phyloP scores from a whole-genome alignment of 2,797 vertebrate species.

The Octomys mimax region DNA sequence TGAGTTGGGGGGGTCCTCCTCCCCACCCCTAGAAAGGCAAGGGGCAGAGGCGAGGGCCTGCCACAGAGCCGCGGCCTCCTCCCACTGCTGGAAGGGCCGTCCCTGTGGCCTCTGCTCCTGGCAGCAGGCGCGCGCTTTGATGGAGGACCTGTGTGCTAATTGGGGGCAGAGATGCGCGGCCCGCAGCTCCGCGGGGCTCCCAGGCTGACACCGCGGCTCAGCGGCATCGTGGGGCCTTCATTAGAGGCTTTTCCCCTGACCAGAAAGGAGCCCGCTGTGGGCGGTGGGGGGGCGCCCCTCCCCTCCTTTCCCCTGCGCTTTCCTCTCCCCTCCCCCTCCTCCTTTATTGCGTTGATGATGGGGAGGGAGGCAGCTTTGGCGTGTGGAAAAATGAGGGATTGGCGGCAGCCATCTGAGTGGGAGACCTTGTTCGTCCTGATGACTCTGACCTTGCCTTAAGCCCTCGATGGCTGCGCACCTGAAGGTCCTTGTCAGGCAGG shows the following conservation, averaged over 20 bases:
- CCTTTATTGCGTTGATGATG: constrained; percentile 63
- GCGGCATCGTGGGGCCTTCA: constrained; percentile 87
- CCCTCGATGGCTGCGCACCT: background rate
- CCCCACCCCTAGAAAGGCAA: constrained; percentile 82
- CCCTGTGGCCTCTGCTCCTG: constrained; percentile 85
- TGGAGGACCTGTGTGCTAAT: constrained; percentile 91
- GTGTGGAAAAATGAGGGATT: constrained; percentile 38
- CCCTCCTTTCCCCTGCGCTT: background rate
- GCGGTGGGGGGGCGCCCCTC: constrained; percentile 16
- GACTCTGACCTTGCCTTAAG: constrained; percentile 70
- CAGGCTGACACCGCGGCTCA: constrained; percentile 87
- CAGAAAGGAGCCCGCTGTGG: constrained; percentile 84
- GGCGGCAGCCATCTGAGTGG: constrained; percentile 39
- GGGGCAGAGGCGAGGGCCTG: constrained; percentile 83
- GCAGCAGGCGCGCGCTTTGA: constrained; percentile 87
- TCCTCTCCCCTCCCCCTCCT: constrained; percentile 45
- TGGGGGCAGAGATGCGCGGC: constrained; percentile 89
- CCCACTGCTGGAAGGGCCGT: constrained; percentile 84
- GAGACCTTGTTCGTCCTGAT: background rate
- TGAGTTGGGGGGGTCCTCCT: constrained; percentile 65
- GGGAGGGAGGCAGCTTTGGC: constrained; percentile 71
- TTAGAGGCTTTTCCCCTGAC: constrained; percentile 88
- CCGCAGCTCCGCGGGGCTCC: constrained; percentile 87
- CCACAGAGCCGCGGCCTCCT: constrained; percentile 72
- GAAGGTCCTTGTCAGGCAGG: background rate